These are phyloP conservation scores for Sebastes aleutianus DNA, from an alignment of 2,797 vertebrate species.

Conservation along the genomic window DNA sequence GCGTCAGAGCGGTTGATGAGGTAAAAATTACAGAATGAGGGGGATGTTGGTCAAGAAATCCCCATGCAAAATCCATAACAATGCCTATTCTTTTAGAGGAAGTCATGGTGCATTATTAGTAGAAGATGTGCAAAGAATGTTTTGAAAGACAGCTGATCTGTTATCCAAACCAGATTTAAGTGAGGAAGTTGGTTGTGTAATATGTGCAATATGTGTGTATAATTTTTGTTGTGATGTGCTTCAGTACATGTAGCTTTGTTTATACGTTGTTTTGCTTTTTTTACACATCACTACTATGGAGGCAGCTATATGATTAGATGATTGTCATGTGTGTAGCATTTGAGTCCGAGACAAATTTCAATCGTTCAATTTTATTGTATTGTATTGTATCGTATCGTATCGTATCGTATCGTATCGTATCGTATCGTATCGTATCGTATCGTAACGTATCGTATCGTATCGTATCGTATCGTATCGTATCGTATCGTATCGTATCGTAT, in stretches of 20 bases:
- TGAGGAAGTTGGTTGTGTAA: background rate
- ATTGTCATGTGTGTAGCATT: too few species aligned
- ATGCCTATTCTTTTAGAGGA: constrained; percentile 27
- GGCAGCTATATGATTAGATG: background rate
- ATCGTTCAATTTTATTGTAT: too few species aligned
- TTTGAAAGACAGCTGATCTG: background rate
- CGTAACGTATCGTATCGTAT: too few species aligned
- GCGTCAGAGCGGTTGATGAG: constrained; percentile 13
- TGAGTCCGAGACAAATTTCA: too few species aligned
- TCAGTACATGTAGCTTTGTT: background rate
- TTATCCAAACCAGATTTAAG: background rate
- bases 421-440: too few species aligned
- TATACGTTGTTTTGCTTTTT: background rate
- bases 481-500: too few species aligned
- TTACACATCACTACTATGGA: background rate
- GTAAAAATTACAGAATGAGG: background rate
- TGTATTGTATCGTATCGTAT: too few species aligned
- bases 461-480: accelerated
- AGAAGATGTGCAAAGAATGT: background rate
- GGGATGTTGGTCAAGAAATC: constrained; percentile 11
- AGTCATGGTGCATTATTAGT: background rate
- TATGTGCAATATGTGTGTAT: background rate
- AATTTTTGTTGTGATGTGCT: background rate
- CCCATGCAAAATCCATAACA: background rate
- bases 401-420: too few species aligned